Base-by-base conservation (phyloP, 2,888 invertebrate genomes). In the Metacarcinus magister region DNA sequence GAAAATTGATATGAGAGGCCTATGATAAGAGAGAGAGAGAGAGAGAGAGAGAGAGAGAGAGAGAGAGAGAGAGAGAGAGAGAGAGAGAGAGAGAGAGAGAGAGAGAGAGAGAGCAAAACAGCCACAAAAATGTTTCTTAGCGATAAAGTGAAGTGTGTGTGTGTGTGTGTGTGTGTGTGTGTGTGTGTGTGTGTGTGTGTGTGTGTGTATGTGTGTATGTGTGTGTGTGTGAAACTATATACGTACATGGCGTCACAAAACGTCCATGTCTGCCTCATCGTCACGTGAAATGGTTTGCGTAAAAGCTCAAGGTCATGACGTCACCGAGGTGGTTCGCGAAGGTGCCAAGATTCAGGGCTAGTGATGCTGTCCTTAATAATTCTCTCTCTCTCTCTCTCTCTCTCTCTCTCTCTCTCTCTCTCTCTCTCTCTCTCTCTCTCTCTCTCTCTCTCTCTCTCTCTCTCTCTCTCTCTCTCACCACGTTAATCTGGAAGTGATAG, bases 371-470 rank as follows among this genome's bases (percentile, higher is more conserved):
- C 46, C n/a, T 91, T 43, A 67, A n/a, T 90, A 13, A 32, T 10
- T 90, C 32, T 16, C 89, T 32, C 89, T 90, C 89, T 90, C 89
- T 90, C 89, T 90, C 89, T 90, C 91, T 89, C 89, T 89, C 10
- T 91, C 91, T 91, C 91, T 91, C 91, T 91, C 91, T 91, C 91
- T 91, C 91, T 91, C 46, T 91, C 91, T 91, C 46, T 91, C 91
- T 44, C 43, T 44, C 44, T 91, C 91, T 91, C 91, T 91, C 91
- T 91, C 91, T 91, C 91, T 91, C 91, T 91, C 91, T 91, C 92
- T 92, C 54, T 92, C 28, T 92, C 54, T 92, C 28, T n/a, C 19
- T 48, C 23, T 54, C 44, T 43, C 13, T 48, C 10, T 54, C 28
- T 43, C 23, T 48, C n/a, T 48, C 91, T 91, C 10, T 44, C 44